Conservation (phyloP, 2,113 vertebrate genomes). For the Psammodynastes pulverulentus region DNA sequence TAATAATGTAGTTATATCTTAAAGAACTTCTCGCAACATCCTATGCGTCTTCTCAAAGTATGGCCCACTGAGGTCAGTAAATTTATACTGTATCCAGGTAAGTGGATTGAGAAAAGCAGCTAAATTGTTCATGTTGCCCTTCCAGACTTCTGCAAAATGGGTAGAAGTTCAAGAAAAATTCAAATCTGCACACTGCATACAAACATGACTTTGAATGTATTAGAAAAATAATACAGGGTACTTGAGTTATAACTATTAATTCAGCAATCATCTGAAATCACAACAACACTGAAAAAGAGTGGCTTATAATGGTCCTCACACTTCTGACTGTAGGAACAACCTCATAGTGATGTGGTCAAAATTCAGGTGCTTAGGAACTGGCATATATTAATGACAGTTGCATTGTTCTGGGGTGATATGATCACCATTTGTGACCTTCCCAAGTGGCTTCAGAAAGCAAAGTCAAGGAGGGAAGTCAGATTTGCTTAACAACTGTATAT, state of each 20-base stretch:
- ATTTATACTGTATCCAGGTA: not conserved
- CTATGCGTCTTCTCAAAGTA: not conserved
- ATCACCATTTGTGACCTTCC: not conserved
- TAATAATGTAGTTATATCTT: not conserved
- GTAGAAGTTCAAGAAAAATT: not conserved
- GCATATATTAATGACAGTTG: not conserved
- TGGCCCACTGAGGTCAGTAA: not conserved
- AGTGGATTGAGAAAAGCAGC: not conserved
- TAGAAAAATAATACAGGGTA: not conserved
- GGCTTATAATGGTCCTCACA: not conserved
- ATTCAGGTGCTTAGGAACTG: not conserved
- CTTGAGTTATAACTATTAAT: not conserved
- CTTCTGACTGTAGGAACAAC: not conserved
- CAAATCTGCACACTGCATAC: not conserved
- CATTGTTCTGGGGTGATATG: not conserved
- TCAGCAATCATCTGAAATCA: not conserved
- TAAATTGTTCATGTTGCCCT: not conserved
- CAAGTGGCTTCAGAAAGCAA: not conserved
- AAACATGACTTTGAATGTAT: not conserved
- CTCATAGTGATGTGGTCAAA: not conserved
- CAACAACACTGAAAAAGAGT: not conserved
- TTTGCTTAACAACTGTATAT: not conserved
- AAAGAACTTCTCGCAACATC: not conserved
- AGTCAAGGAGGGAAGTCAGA: not conserved
- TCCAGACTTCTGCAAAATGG: not conserved